A percentile compares a stretch with the other conserved stretches of the same genome.
phyloP scores from a whole-genome alignment of 1,140 invertebrate species.

The Pseudomyrmex gracilis region DNA sequence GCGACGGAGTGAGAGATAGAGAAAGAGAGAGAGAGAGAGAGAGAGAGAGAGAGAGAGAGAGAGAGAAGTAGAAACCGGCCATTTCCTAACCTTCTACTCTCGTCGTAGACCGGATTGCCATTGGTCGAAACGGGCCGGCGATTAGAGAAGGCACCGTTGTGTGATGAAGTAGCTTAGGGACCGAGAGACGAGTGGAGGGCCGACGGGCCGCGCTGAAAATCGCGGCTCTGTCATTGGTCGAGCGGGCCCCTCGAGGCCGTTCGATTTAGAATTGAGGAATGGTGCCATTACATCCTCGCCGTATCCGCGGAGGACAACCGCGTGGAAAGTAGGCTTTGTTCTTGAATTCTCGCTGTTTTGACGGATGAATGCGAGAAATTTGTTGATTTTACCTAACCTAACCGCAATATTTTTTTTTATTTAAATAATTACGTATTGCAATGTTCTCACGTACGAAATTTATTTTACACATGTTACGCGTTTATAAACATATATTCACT shows the following conservation, averaged over 20 bases:
- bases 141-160: conserved; percentile 76
- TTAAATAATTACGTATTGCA: too few relatives aligned
- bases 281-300: conserved; percentile 74
- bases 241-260: conserved; percentile 76
- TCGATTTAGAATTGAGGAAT: conserved; percentile 82
- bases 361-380: conserved; percentile 37
- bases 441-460: too few relatives aligned
- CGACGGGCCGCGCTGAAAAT: conserved; percentile 66
- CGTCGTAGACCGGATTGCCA: conserved; percentile 75
- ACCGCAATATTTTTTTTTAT: background rate
- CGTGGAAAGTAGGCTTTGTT: conserved; percentile 67
- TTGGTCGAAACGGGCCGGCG: conserved; percentile 76
- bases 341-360: conserved; percentile 60
- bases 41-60: conserved; percentile 8
- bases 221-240: conserved; percentile 72
- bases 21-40: conserved; percentile 25
- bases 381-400: conserved; percentile 19
- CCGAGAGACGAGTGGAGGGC: conserved; percentile 48
- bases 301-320: conserved; percentile 59
- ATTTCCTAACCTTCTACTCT: conserved; percentile 78
- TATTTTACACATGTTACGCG: background rate
- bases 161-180: conserved; percentile 63
- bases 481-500: background rate
- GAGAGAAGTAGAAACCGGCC: conserved; percentile 64
- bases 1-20: background rate